Percentiles rank a stretch among this genome's conserved stretches.
Conservation (phyloP, 2,888 invertebrate genomes). For the Pimpla rufipes region DNA sequence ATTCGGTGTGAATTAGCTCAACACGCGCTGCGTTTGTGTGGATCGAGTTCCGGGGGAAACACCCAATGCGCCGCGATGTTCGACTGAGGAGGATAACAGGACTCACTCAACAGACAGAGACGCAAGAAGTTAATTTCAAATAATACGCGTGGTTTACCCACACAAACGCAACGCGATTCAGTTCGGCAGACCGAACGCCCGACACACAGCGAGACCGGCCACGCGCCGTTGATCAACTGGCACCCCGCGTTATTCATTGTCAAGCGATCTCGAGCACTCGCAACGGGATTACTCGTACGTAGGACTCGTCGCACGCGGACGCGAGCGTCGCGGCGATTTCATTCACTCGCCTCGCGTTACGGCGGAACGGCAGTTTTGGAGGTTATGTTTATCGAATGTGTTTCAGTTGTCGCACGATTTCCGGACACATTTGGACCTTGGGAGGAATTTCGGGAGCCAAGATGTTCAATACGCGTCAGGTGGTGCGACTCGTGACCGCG, state of each 20-base stretch:
- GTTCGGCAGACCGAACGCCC: background rate
- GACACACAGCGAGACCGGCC: background rate
- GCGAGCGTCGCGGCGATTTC: background rate
- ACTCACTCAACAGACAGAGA: background rate
- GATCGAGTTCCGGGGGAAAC: background rate
- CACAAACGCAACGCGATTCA: background rate
- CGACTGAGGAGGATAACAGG: too few relatives aligned
- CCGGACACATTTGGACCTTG: background rate
- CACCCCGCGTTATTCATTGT: background rate
- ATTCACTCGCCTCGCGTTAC: background rate
- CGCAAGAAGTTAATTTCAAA: background rate
- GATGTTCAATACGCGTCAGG: slow-evolving; percentile 51
- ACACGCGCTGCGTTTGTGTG: background rate
- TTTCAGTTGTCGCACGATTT: slow-evolving; percentile 9
- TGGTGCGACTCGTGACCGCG: slow-evolving; percentile 24
- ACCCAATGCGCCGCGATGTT: background rate
- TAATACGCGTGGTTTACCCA: background rate
- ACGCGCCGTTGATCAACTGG: background rate
- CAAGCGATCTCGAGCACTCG: background rate
- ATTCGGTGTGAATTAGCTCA: background rate
- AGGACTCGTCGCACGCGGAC: background rate
- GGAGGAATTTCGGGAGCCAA: background rate
- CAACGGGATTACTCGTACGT: slow-evolving; percentile 2
- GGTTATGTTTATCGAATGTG: slow-evolving; percentile 14
- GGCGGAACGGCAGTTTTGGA: background rate